Evolutionary conservation across 2,888 invertebrate species (phyloP), one percentile per base, ranked within the genome.

Genomic region (Himalopsyche tibetana): DNA sequence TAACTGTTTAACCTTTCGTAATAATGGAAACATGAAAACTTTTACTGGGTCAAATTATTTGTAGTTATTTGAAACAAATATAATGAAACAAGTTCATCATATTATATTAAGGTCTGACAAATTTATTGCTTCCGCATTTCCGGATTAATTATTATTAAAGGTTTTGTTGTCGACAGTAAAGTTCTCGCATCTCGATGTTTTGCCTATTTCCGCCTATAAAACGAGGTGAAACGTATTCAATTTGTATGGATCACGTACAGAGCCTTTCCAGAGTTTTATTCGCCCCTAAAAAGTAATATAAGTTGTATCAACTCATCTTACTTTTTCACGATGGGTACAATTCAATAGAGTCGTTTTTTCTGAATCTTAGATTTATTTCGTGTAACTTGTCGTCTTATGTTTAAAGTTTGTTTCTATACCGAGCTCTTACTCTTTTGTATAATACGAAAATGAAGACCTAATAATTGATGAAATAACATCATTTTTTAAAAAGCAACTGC

Each of bases 211-310:
- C 74, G 74, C 74, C 74, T 36, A 74, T 74, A 74, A 74, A 74
- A 74, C 74, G 74, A 74, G 74, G 74, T 74, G 36, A 74, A 74
- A 74, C 74, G 74, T 74, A 74, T 74, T 74, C 74, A 74, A 74
- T 74, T 74, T 74, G 74, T 74, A 74, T 74, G 74, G 74, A 74
- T 74, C 74, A 74, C 74, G 74, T 74, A 36, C 74, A 15, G 28
- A 36, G 74, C 74, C 74, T 36, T 74, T 74, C 12, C 80, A 55
- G 80, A 84, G 80, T 84, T 80, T 84, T 84, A 84, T 80, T 84
- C 42, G 42, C 63, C 55, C 38, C 56, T 84, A 84, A 84, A 84
- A 84, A 80, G 84, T 56, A 80, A 84, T 84, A 84, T 42, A 84
- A 84, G 38, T 80, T 84, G 80, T 55, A 84, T 84, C 80, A 45